phyloP scores from a whole-genome alignment of 2,113 vertebrate species.

The Pyrgilauda ruficollis region DNA sequence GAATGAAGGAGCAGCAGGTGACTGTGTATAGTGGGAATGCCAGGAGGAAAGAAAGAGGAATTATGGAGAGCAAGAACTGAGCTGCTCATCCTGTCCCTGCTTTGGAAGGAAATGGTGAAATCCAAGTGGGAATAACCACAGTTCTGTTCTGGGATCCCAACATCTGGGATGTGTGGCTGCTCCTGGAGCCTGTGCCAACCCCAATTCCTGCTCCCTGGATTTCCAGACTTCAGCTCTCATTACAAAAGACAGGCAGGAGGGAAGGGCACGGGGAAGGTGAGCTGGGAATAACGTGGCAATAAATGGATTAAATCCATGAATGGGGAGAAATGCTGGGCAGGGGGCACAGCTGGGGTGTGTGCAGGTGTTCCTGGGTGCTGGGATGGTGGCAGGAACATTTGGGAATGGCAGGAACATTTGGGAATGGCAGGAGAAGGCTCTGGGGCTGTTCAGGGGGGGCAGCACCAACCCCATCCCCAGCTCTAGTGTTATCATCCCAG shows the following conservation, averaged over 20 bases:
- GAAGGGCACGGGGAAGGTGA: background rate
- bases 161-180: background rate
- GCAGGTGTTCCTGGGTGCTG: background rate
- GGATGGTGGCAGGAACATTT: background rate
- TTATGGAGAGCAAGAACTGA: background rate
- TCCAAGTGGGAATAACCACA: background rate
- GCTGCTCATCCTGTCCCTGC: background rate
- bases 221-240: background rate
- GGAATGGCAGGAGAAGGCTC: background rate
- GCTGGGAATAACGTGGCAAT: background rate
- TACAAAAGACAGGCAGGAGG: background rate
- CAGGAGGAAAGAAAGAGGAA: background rate
- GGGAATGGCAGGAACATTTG: background rate
- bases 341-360: background rate
- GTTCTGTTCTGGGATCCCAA: background rate
- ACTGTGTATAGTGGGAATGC: background rate
- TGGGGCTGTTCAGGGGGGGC: background rate
- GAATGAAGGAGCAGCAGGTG: background rate
- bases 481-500: background rate
- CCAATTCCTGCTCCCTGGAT: background rate
- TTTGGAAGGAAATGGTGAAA: background rate
- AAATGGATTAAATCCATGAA: background rate
- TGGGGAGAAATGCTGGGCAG: background rate
- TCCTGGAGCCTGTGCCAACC: background rate
- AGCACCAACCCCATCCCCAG: background rate